These are phyloP conservation scores for Cardinalis cardinalis DNA, from an alignment of 2,113 vertebrate genomes.

Conservation along the genomic window DNA sequence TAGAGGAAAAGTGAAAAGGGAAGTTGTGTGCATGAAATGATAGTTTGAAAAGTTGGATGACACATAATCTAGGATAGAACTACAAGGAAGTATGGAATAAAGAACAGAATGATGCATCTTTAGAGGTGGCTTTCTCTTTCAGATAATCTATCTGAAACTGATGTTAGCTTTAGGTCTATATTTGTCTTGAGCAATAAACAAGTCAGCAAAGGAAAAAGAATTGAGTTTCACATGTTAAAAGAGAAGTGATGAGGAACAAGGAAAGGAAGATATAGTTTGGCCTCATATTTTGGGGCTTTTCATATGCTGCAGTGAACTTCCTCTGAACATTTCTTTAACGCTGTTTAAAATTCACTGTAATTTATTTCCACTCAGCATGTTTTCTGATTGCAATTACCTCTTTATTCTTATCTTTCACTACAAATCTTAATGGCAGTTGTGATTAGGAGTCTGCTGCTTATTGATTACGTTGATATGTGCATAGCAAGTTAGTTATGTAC, in stretches of 20 bases:
- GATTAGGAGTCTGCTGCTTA: constrained; percentile 13
- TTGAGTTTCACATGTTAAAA: neutral
- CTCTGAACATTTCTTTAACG: neutral
- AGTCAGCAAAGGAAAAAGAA: neutral
- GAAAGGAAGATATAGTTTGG: neutral
- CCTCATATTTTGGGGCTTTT: neutral
- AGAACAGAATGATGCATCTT: neutral
- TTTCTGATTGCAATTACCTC: constrained; percentile 46
- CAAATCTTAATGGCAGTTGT: constrained; percentile 5
- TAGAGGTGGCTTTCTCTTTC: neutral
- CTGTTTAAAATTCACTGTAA: constrained; percentile 25
- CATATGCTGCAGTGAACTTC: neutral
- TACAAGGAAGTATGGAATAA: neutral
- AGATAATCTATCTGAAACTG: neutral
- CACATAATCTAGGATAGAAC: neutral
- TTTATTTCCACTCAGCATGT: constrained; percentile 16
- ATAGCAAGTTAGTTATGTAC: constrained; percentile 23
- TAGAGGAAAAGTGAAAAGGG: neutral
- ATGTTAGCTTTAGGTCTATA: neutral
- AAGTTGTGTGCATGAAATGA: neutral
- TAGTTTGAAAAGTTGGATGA: neutral
- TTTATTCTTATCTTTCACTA: constrained; percentile 29
- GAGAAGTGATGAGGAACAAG: neutral
- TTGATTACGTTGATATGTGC: constrained; percentile 15
- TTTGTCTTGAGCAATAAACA: neutral